Evolutionary conservation across 2,888 invertebrate species (phyloP).

Genomic region (Stramonita haemastoma): DNA sequence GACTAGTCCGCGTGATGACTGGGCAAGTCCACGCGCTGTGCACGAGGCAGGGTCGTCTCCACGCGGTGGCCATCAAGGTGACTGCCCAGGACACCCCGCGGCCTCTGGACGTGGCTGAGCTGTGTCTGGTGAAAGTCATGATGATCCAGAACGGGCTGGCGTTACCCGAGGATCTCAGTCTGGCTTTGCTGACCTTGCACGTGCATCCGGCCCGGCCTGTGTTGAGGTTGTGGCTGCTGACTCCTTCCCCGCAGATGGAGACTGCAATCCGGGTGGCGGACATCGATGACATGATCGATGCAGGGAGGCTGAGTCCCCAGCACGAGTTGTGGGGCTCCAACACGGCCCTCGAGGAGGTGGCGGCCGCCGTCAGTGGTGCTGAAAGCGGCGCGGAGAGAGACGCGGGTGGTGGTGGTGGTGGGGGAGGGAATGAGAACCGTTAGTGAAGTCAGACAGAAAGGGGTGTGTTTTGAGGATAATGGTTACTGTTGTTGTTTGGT

Average conservation of each 20-base stretch:
- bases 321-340: slow-evolving; percentile 68
- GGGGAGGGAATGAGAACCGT: not conserved
- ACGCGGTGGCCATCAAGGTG: slow-evolving; percentile 63
- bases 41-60: slow-evolving; percentile 57
- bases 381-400: not conserved
- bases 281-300: slow-evolving; percentile 68
- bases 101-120: slow-evolving; percentile 67
- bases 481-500: too few relatives aligned
- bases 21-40: slow-evolving; percentile 64
- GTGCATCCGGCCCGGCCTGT: slow-evolving; percentile 64
- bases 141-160: slow-evolving; percentile 67
- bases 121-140: slow-evolving; percentile 66
- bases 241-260: slow-evolving; percentile 66
- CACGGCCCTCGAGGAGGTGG: slow-evolving; percentile 13
- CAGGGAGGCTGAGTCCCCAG: slow-evolving; percentile 63
- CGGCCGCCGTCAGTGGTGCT: not conserved
- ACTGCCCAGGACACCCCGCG: slow-evolving; percentile 66
- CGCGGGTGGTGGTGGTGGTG: not conserved
- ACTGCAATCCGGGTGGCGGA: slow-evolving; percentile 62
- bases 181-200: slow-evolving; percentile 63
- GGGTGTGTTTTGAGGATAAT: not conserved
- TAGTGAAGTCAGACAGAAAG: too few relatives aligned
- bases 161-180: slow-evolving; percentile 55
- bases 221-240: slow-evolving; percentile 65
- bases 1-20: slow-evolving; percentile 64